These are phyloP conservation scores for Mirza zaza DNA, from an alignment of 2,113 vertebrate species.

Conservation along the genomic window DNA sequence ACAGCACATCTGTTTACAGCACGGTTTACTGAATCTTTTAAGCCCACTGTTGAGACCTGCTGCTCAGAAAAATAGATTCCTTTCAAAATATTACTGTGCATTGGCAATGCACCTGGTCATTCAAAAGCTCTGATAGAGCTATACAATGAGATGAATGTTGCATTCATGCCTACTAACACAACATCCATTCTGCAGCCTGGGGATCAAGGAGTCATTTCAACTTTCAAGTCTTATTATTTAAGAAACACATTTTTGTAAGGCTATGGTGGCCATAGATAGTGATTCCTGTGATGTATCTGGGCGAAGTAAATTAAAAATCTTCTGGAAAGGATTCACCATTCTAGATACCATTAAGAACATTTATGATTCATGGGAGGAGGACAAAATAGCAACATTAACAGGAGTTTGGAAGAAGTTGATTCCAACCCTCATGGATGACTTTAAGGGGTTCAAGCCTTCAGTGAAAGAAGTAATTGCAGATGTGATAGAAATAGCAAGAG, in stretches of 20 bases:
- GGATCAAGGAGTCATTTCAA: background rate
- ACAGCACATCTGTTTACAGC: background rate
- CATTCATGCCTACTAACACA: background rate
- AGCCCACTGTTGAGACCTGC: background rate
- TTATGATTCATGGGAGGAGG: background rate
- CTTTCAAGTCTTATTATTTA: background rate
- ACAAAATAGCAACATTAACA: background rate
- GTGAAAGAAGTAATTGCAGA: background rate
- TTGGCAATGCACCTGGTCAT: background rate
- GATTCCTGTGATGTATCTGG: background rate
- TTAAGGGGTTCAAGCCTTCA: background rate
- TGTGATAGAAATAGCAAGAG: background rate
- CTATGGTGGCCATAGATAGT: background rate
- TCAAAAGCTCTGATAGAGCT: background rate
- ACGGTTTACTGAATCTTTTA: background rate
- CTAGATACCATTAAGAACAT: background rate
- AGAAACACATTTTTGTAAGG: background rate
- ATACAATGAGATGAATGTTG: background rate
- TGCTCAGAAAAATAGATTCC: background rate
- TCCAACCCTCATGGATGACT: background rate
- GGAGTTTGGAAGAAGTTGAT: background rate
- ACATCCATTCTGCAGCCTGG: background rate
- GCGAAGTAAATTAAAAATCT: background rate
- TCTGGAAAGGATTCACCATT: background rate
- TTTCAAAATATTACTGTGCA: background rate